These are phyloP conservation scores for Dioctria rufipes DNA, from an alignment of 2,888 invertebrate genomes.

Conservation along the genomic window DNA sequence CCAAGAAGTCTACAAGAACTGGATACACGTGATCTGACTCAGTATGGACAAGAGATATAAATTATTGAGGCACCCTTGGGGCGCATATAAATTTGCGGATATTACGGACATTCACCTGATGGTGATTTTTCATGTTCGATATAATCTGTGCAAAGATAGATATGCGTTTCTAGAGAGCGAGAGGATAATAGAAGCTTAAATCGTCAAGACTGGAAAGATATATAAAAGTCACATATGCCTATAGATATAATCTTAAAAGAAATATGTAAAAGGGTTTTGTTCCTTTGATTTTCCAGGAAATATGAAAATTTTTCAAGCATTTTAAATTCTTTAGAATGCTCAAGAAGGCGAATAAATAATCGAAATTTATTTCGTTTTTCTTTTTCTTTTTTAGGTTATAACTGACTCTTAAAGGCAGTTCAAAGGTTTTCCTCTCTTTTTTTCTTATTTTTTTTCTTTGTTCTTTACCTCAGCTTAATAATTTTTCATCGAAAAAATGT, in stretches of 20 bases:
- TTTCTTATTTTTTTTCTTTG: too few relatives aligned
- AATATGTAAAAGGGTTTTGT: slow-evolving; percentile 14
- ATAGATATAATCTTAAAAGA: too few relatives aligned
- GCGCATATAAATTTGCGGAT: slow-evolving; percentile 52
- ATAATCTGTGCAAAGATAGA: slow-evolving; percentile 44
- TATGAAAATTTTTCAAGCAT: slow-evolving; percentile 12
- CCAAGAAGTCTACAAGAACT: slow-evolving; percentile 18
- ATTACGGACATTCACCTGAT: slow-evolving; percentile 50
- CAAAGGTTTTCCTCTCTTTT: too few relatives aligned
- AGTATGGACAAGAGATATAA: slow-evolving; percentile 31
- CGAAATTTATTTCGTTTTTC: background rate
- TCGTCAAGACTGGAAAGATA: background rate
- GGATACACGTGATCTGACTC: slow-evolving; percentile 47
- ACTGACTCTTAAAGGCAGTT: too few relatives aligned
- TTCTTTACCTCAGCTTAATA: too few relatives aligned
- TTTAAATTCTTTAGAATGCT: slow-evolving; percentile 6
- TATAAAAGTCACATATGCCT: background rate
- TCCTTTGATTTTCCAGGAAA: background rate
- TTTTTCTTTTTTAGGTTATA: too few relatives aligned
- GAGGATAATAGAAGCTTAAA: slow-evolving; percentile 2
- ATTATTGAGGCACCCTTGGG: slow-evolving; percentile 47
- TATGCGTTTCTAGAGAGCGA: slow-evolving; percentile 8
- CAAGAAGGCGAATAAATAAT: slow-evolving; percentile 10
- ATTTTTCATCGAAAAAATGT: too few relatives aligned
- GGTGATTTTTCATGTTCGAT: slow-evolving; percentile 51